Conservation (phyloP, 2,113 vertebrate genomes). For the Elanoides forficatus region DNA sequence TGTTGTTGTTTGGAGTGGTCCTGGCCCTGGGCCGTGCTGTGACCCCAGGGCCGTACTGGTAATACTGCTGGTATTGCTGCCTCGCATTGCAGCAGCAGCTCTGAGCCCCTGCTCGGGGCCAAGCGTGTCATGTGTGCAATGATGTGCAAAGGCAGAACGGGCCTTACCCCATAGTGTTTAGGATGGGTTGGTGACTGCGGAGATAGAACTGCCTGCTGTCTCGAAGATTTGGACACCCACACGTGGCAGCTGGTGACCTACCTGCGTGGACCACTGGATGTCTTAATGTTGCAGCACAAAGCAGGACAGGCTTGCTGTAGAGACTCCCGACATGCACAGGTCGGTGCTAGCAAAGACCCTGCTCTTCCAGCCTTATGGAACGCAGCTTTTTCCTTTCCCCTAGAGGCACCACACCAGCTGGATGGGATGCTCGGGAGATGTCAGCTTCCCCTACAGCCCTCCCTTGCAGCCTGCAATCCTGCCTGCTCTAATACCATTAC, state of each 20-base stretch:
- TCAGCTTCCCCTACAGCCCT: background rate
- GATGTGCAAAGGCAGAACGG: background rate
- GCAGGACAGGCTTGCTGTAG: background rate
- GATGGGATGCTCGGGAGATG: background rate
- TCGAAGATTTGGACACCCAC: background rate
- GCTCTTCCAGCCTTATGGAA: background rate
- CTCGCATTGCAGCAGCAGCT: background rate
- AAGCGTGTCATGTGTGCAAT: background rate
- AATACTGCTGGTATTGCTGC: background rate
- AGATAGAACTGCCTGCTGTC: background rate
- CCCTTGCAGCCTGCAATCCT: background rate
- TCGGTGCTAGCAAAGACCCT: background rate
- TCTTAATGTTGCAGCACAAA: background rate
- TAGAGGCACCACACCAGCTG: background rate
- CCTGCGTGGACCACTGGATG: background rate
- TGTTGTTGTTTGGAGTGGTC: background rate
- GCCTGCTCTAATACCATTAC: background rate
- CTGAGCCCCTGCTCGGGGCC: background rate
- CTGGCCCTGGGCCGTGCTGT: background rate
- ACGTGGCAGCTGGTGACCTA: background rate
- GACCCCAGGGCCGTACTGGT: background rate
- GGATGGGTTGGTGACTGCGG: rapidly evolving
- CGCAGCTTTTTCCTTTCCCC: background rate
- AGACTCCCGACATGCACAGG: background rate
- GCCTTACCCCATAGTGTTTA: background rate